Conservation (phyloP, 1,140 invertebrate species). For the Saccostrea glomerata region DNA sequence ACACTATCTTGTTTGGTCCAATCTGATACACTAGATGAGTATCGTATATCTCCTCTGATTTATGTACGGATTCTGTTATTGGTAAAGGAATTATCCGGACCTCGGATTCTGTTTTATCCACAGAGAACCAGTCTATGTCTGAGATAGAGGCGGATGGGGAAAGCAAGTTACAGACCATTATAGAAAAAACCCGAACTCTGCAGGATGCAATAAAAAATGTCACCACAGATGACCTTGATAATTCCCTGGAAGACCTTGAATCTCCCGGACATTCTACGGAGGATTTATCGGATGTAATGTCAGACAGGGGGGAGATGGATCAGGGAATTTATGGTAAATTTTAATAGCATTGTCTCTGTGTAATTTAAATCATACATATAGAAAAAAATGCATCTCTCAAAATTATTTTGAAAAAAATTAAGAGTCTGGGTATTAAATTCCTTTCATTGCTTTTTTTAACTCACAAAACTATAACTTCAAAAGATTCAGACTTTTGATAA, state of each 20-base stretch:
- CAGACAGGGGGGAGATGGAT: not conserved
- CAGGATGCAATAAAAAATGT: conserved; percentile 43
- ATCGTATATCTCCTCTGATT: not conserved
- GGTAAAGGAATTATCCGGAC: not conserved
- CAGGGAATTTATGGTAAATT: conserved; percentile 1
- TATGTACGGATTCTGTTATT: not conserved
- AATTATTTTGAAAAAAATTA: no score
- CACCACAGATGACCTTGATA: conserved; percentile 40
- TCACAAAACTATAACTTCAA: no score
- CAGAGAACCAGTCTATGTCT: conserved; percentile 21
- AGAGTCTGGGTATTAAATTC: no score
- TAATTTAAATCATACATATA: no score
- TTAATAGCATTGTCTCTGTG: not conserved
- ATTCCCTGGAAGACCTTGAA: conserved; percentile 1
- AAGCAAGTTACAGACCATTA: conserved; percentile 41
- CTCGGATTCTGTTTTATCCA: not conserved
- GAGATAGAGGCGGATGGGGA: conserved; percentile 19
- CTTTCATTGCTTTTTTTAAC: no score
- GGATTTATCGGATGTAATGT: conserved; percentile 26
- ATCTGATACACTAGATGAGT: not conserved
- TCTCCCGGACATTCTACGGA: not conserved
- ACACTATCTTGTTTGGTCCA: not conserved
- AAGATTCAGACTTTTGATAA: no score
- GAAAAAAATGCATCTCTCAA: no score
- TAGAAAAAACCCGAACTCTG: conserved; percentile 45